phyloP scores from a whole-genome alignment of 2,888 invertebrate species.

The Allygus modestus region DNA sequence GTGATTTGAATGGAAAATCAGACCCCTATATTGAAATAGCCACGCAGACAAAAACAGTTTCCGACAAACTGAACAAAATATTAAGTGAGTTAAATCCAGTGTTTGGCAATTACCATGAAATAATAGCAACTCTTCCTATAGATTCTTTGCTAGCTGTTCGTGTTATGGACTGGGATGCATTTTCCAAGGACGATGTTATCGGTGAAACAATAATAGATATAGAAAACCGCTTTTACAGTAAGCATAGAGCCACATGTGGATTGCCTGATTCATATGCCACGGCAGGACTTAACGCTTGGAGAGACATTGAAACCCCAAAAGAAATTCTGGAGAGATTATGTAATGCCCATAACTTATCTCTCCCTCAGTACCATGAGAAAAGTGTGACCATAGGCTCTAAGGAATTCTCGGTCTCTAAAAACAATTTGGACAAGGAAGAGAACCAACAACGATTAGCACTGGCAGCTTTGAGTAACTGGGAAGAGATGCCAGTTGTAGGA shows the following conservation, averaged over 20 bases:
- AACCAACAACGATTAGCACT: conserved; percentile 86
- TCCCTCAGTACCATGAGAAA: conserved; percentile 77
- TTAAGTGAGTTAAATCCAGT: conserved; percentile 88
- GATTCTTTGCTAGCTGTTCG: conserved; percentile 86
- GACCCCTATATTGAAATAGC: conserved; percentile 87
- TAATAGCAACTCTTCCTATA: conserved; percentile 84
- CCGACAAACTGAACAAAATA: conserved; percentile 84
- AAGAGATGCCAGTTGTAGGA: conserved; percentile 87
- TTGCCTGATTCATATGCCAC: conserved; percentile 76
- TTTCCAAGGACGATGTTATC: conserved; percentile 86
- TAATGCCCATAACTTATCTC: conserved; percentile 80
- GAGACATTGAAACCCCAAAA: conserved; percentile 85
- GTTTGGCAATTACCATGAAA: conserved; percentile 89
- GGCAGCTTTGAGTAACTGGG: conserved; percentile 84
- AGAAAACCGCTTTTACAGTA: conserved; percentile 90
- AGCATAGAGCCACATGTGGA: conserved; percentile 89
- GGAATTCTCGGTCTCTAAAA: conserved; percentile 71
- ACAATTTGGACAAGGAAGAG: conserved; percentile 72
- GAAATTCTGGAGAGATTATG: conserved; percentile 86
- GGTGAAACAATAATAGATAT: conserved; percentile 91
- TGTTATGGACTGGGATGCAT: conserved; percentile 85
- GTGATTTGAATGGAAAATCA: conserved; percentile 82
- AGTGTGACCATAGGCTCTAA: conserved; percentile 78
- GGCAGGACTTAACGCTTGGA: conserved; percentile 86
- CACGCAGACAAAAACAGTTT: conserved; percentile 81